Percentiles rank a stretch among this genome's conserved stretches.
Evolutionary conservation across 2,113 vertebrate species (phyloP).

Genomic region (Argyrosomus japonicus): DNA sequence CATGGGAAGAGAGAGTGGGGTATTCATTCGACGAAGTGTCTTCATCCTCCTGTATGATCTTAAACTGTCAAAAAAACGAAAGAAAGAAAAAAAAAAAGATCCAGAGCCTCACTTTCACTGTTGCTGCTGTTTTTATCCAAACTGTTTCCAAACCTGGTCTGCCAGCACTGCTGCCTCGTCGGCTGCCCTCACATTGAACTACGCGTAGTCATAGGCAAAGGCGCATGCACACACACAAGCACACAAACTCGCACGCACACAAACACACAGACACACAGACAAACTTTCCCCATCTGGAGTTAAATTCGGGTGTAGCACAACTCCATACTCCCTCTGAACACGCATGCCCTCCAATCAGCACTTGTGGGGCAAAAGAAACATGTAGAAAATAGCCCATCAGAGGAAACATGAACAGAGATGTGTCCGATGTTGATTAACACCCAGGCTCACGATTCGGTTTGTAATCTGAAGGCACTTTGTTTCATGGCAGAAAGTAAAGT

Average conservation of each 20-base stretch:
- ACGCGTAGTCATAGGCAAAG: constrained; percentile 34
- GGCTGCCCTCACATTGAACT: constrained; percentile 50
- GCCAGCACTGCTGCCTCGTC: constrained; percentile 46
- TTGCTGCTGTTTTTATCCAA: constrained; percentile 31
- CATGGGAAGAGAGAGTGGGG: constrained; percentile 63
- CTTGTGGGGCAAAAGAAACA: constrained; percentile 86
- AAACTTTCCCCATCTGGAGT: constrained; percentile 46
- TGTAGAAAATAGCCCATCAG: constrained; percentile 92
- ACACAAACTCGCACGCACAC: constrained; percentile 1
- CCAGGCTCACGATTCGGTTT: constrained; percentile 87
- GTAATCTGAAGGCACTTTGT: constrained; percentile 99
- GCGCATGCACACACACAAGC: constrained; percentile 30
- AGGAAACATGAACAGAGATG: constrained; percentile 77
- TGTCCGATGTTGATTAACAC: constrained; percentile 80
- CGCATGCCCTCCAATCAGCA: constrained; percentile 83
- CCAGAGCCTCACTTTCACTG: constrained; percentile 59
- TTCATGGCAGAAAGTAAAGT: constrained; percentile 99
- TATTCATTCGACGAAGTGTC: constrained; percentile 64
- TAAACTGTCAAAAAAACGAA: constrained; percentile 36
- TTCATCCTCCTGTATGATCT: constrained; percentile 63
- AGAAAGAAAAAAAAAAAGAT: constrained; percentile 14
- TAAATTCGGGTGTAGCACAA: constrained; percentile 32
- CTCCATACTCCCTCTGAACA: constrained; percentile 54
- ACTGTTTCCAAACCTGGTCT: constrained; percentile 51
- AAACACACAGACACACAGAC: constrained; percentile 5